Base-by-base conservation (phyloP, 1,140 invertebrate genomes). In the Drosophila punjabiensis region DNA sequence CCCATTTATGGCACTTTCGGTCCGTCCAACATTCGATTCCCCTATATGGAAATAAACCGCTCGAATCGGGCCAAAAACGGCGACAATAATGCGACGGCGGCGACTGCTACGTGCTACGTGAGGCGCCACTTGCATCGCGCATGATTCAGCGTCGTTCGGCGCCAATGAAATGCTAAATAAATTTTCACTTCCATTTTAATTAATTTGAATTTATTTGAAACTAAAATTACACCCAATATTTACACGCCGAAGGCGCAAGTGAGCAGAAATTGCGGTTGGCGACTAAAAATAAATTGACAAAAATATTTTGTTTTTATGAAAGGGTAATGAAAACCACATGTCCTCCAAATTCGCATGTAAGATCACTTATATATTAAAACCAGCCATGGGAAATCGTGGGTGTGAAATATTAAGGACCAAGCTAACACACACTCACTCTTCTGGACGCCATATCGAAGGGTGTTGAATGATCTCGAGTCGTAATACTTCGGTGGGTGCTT, bases 151-250 rank as follows among this genome's bases (percentile, higher is more conserved):
- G 43, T 16, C 64, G 48, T 33, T 28, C 32, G 24, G 55, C 77
- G 61, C 71, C 81, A 90, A 90, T 90, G 76, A 86, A 90, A 90
- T 82, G 87, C 87, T 82, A 76, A 90, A 90, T 90, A 81, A 90
- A 90, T 90, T 90, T 90, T 62, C 82, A 86, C 87, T 90, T 90
- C 86, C 86, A 90, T 80, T 90, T 90, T 82, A 90, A 90, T 90
- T 90, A 90, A 86, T 82, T 90, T 77, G 63, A 90, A 90, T 90
- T 90, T 90, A 90, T 90, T 80, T 80, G 76, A 71, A 82, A 90
- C 86, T 90, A 90, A 85, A 83, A 74, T 82, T 74, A 79, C 79
- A 89, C 81, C 50, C 60, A 76, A 82, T 64, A 76, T 74, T 75
- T 62, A 74, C 63, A 80, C 59, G 48, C n/a, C 70, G 35, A 66